Percentiles rank a stretch among this genome's conserved stretches.
These are phyloP conservation scores for Trimorus sp. DNA, from an alignment of 2,888 invertebrate genomes.

Conservation along the genomic window DNA sequence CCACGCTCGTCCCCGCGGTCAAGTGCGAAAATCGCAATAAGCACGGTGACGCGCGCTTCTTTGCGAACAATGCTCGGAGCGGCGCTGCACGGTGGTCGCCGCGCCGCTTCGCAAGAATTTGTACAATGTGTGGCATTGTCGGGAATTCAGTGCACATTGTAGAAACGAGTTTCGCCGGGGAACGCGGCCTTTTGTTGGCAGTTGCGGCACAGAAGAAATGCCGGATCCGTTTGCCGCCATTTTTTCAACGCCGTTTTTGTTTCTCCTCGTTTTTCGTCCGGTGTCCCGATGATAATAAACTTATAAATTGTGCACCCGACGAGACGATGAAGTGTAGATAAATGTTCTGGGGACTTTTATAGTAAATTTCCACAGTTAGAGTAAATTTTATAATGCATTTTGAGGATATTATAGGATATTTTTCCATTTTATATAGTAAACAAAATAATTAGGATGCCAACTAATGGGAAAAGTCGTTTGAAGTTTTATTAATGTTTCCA, in stretches of 20 bases:
- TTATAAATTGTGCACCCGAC: no score
- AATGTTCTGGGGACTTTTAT: no score
- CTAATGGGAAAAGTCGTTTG: no score
- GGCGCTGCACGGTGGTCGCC: constrained; percentile 31
- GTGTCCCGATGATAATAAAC: neutral
- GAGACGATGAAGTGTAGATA: no score
- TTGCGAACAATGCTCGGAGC: constrained; percentile 14
- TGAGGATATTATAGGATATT: no score
- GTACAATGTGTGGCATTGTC: constrained; percentile 43
- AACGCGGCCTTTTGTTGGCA: constrained; percentile 28
- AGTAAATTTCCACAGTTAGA: no score
- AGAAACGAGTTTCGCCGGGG: constrained; percentile 42
- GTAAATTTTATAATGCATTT: no score
- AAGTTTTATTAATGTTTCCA: no score
- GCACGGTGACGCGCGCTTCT: constrained; percentile 61
- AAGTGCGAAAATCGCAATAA: constrained; percentile 74
- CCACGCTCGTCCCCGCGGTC: constrained; percentile 72
- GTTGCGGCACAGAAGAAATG: constrained; percentile 19
- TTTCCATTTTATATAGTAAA: no score
- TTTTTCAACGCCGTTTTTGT: neutral
- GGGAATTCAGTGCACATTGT: constrained; percentile 44
- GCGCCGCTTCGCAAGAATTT: constrained; percentile 38
- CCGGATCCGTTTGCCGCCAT: neutral
- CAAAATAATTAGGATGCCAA: no score
- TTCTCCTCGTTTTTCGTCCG: neutral